Evolutionary conservation across 2,888 invertebrate genomes (phyloP).

Genomic region (Heliconius aoede): DNA sequence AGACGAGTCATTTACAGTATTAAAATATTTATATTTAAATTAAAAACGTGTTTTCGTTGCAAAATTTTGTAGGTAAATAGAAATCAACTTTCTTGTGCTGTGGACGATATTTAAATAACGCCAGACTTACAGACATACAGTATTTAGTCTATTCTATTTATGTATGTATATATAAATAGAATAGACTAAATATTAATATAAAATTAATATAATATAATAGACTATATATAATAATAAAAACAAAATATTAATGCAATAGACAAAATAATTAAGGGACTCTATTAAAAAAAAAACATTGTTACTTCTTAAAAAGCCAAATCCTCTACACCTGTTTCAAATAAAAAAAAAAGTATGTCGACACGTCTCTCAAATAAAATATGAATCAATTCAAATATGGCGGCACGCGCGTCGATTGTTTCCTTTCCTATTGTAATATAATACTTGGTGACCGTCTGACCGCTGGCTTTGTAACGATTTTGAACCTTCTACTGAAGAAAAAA

Average conservation of each 20-base stretch:
- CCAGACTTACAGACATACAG: too few species aligned
- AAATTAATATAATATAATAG: too few species aligned
- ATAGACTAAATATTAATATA: too few species aligned
- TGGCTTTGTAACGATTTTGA: constrained; percentile 10
- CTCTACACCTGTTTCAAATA: constrained; percentile 28
- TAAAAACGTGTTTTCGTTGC: constrained; percentile 5
- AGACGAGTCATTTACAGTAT: constrained; percentile 17
- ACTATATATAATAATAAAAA: too few species aligned
- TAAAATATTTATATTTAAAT: constrained; percentile 14
- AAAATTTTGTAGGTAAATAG: constrained; percentile 1
- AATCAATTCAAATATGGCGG: constrained; percentile 43
- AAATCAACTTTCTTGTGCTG: not conserved
- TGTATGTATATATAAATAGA: too few species aligned
- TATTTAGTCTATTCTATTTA: not conserved
- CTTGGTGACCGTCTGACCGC: not conserved
- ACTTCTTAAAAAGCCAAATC: constrained; percentile 17
- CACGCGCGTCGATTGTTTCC: constrained; percentile 34
- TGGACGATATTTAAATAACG: not conserved
- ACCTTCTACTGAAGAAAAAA: constrained; percentile 22
- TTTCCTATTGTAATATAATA: constrained; percentile 18
- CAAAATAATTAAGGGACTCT: too few species aligned
- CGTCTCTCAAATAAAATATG: constrained; percentile 47
- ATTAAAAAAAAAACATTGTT: constrained; percentile 35
- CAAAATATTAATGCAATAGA: too few species aligned
- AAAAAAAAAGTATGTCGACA: constrained; percentile 35